These are phyloP conservation scores for Julus scanicus DNA, from an alignment of 2,888 invertebrate genomes.

Conservation along the genomic window DNA sequence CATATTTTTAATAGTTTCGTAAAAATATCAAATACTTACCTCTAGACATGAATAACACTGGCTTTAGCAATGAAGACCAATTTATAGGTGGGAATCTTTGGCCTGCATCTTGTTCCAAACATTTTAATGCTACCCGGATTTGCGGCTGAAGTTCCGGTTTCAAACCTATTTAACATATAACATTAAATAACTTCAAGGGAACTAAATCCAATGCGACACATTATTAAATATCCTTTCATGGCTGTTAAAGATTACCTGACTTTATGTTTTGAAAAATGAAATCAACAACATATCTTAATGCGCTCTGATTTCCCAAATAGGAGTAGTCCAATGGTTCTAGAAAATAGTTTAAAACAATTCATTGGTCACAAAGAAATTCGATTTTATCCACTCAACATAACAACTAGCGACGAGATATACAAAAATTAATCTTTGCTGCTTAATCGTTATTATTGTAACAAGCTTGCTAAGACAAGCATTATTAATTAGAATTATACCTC, in stretches of 20 bases:
- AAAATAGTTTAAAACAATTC: background rate
- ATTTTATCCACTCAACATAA: no score
- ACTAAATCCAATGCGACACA: no score
- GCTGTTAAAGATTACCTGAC: no score
- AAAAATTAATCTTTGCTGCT: no score
- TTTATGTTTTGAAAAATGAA: background rate
- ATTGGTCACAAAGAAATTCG: background rate
- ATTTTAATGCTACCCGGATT: background rate
- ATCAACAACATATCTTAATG: background rate
- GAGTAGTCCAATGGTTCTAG: background rate
- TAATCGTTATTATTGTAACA: no score
- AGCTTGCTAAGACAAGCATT: no score
- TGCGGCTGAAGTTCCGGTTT: background rate
- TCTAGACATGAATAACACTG: background rate
- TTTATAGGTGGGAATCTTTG: slow-evolving; percentile 22
- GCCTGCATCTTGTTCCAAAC: slow-evolving; percentile 23
- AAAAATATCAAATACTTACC: no score
- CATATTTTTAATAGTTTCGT: no score
- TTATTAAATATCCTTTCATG: no score
- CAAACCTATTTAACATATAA: background rate
- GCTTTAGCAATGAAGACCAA: background rate
- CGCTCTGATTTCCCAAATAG: background rate
- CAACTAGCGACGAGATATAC: no score
- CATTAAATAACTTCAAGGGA: background rate
- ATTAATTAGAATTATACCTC: background rate